A percentile compares a stretch with the other conserved stretches of the same genome.
These are phyloP conservation scores for Melanotaenia boesemani DNA, from an alignment of 2,797 vertebrate genomes.

Conservation along the genomic window DNA sequence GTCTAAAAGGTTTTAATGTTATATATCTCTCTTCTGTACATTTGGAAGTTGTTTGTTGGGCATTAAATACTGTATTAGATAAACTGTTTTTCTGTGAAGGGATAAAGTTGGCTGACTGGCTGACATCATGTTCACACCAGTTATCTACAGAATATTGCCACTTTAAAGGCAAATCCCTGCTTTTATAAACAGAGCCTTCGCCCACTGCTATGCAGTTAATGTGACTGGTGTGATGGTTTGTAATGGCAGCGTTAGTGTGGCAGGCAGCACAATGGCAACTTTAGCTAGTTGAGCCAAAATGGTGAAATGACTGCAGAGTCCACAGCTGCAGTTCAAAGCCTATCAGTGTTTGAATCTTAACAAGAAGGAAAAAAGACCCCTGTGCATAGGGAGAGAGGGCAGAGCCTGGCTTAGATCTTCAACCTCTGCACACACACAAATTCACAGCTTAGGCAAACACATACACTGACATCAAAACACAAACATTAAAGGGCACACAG, in stretches of 20 bases:
- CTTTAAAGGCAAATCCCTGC: constrained; percentile 49
- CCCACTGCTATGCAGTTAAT: constrained; percentile 48
- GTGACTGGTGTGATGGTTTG: constrained; percentile 43
- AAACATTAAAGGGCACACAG: constrained; percentile 78
- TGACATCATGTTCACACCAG: constrained; percentile 39
- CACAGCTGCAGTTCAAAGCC: constrained; percentile 79
- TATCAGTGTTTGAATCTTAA: constrained; percentile 81
- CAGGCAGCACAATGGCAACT: constrained; percentile 44
- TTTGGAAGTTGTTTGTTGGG: constrained; percentile 16
- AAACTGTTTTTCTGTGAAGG: constrained; percentile 17
- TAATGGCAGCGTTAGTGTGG: constrained; percentile 41
- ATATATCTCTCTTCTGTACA: constrained; percentile 1
- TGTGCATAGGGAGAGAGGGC: constrained; percentile 77
- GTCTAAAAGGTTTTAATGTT: neutral
- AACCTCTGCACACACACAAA: constrained; percentile 62
- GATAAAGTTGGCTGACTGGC: constrained; percentile 39
- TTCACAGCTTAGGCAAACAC: constrained; percentile 64
- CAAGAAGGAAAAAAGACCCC: constrained; percentile 75
- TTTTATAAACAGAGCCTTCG: constrained; percentile 45
- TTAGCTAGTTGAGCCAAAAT: constrained; percentile 68
- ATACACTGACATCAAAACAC: constrained; percentile 75
- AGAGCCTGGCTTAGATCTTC: constrained; percentile 76
- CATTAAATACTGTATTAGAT: constrained; percentile 22
- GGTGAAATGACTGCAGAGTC: constrained; percentile 70
- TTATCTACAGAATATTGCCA: constrained; percentile 33